Percentiles rank a stretch among this genome's conserved stretches.
These are phyloP conservation scores for Chromobotia macracanthus DNA, from an alignment of 2,797 vertebrate species.

Conservation along the genomic window DNA sequence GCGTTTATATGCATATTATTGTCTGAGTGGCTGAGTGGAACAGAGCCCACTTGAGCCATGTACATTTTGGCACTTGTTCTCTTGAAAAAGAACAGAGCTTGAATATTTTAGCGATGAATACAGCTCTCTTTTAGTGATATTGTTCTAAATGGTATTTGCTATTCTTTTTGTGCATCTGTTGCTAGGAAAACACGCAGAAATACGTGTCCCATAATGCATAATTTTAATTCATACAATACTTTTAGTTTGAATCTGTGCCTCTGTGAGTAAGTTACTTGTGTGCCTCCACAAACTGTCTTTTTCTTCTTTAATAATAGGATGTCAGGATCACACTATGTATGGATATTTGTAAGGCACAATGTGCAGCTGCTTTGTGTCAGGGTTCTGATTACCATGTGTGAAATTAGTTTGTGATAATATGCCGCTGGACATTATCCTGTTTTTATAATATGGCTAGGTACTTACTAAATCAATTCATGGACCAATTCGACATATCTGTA, in stretches of 20 bases:
- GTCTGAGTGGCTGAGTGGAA: not conserved
- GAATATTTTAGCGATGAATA: not conserved
- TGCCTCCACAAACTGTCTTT: too few relatives aligned
- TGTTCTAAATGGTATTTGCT: too few relatives aligned
- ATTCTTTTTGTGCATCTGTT: too few relatives aligned
- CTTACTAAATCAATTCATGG: not conserved
- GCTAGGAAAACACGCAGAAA: too few relatives aligned
- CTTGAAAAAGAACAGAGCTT: not conserved
- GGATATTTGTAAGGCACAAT: not conserved
- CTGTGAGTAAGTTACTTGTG: not conserved
- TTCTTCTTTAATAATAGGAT: too few relatives aligned
- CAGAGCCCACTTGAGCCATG: not conserved
- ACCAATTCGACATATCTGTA: too few relatives aligned
- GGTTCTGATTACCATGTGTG: too few relatives aligned
- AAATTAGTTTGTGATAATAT: not conserved
- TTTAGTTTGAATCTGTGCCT: too few relatives aligned
- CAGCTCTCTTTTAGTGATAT: not conserved
- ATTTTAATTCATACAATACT: too few relatives aligned
- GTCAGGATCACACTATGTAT: not conserved
- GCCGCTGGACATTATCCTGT: not conserved
- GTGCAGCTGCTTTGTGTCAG: not conserved
- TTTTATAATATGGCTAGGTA: not conserved
- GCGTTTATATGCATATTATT: not conserved
- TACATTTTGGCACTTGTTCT: not conserved
- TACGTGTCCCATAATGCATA: too few relatives aligned